Evolutionary conservation across 23 tunicate genomes (phyloP), one percentile per base, ranked within the genome.

Genomic region (Ascidia mentula): DNA sequence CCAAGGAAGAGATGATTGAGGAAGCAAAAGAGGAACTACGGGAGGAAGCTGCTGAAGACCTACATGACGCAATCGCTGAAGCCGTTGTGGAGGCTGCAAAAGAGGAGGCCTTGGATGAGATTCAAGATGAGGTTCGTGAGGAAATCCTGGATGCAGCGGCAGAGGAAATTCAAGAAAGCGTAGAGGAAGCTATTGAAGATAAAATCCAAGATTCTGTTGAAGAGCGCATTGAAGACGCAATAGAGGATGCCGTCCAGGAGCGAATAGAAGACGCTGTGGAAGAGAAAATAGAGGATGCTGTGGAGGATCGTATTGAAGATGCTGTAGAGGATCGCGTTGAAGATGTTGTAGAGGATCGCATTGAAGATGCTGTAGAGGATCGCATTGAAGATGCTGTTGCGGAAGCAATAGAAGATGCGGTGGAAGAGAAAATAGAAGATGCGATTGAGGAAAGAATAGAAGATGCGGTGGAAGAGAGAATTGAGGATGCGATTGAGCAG

Each of bases 291-390:
- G 45, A n/a, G 31, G 90, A 78, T 30, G 78, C 35, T 33, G 6
- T 76, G 2, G 72, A 76, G 38, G 87, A 40, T 17, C 74, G 13
- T 9, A 33, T 80, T 7, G 78, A 35, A 18, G 79, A 31, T 5
- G 85, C 39, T 15, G 35, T 34, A 32, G 78, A 40, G 32, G 88
- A 76, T 31, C 72, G 53, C 33, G 81, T 69, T 31, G 86, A 78
- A 38, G 74, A 60, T 34, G 86, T 60, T 42, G 79, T 84, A 8
- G 86, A 45, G 8, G 89, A 82, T 17, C 60, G n/a, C 53, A 40
- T 88, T 15, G 70, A 72, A 37, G 92, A 88, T 35, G 87, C 61
- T 12, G 45, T 38, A 3, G 94, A 89, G 73, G 87, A 83, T 53
- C 28, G 37, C 46, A 60, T 36, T 18, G 77, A 83, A 36, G 81